A percentile compares a stretch with the other conserved stretches of the same genome.
Evolutionary conservation across 1,140 invertebrate genomes (phyloP).

Genomic region (Drosophila teissieri): DNA sequence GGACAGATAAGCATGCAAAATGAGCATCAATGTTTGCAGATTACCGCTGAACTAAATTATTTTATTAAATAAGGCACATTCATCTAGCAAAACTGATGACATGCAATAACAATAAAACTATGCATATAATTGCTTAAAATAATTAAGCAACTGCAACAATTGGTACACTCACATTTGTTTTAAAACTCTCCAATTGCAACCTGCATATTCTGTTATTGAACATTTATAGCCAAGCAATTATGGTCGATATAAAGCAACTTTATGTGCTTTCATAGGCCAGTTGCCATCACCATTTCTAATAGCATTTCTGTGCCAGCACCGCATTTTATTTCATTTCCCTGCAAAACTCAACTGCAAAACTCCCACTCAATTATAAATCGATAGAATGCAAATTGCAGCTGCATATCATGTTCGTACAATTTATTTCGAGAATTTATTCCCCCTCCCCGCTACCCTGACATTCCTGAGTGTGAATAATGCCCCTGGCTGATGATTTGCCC

Average conservation of each 20-base stretch:
- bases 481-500: conserved; percentile 30
- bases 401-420: conserved; percentile 18
- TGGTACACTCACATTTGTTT: too few relatives aligned
- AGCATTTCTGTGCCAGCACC: neutral
- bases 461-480: conserved; percentile 39
- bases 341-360: neutral
- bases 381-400: conserved; percentile 36
- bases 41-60: too few relatives aligned
- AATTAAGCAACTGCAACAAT: too few relatives aligned
- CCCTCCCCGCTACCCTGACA: neutral
- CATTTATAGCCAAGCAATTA: neutral
- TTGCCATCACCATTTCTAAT: conserved; percentile 1
- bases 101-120: too few relatives aligned
- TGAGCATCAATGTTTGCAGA: too few relatives aligned
- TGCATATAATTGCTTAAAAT: too few relatives aligned
- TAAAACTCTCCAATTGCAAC: too few relatives aligned
- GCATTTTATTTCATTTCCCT: neutral
- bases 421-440: conserved; percentile 25
- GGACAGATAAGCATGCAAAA: neutral
- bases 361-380: conserved; percentile 41
- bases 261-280: neutral
- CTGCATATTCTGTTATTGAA: neutral
- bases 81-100: neutral
- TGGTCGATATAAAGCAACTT: neutral
- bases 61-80: neutral